phyloP scores from a whole-genome alignment of 1,140 invertebrate species.

The Ips typographus region DNA sequence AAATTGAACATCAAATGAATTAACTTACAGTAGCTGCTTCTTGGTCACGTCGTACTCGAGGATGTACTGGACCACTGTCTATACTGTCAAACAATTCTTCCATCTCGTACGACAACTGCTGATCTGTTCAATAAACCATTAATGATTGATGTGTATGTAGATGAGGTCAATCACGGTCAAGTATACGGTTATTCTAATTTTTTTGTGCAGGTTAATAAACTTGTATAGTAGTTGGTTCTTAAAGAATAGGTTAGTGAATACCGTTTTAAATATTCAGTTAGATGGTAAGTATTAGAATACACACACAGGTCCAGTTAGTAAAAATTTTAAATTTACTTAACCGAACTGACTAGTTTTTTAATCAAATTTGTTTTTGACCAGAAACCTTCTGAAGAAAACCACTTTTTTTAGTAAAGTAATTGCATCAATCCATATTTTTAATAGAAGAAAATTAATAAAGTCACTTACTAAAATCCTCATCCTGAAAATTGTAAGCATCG shows the following conservation, averaged over 20 bases:
- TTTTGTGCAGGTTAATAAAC: too few relatives aligned
- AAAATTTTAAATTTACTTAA: too few relatives aligned
- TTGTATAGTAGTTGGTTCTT: too few relatives aligned
- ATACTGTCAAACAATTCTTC: background rate
- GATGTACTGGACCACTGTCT: background rate
- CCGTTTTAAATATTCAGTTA: too few relatives aligned
- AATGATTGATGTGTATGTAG: background rate
- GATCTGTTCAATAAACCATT: background rate
- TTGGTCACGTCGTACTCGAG: conserved; percentile 35
- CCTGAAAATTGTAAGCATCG: background rate
- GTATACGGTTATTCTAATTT: too few relatives aligned
- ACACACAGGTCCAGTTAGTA: too few relatives aligned
- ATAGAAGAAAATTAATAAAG: background rate
- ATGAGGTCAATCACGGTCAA: too few relatives aligned
- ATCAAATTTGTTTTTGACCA: too few relatives aligned
- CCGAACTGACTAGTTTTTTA: too few relatives aligned
- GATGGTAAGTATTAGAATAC: too few relatives aligned
- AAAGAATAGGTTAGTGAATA: too few relatives aligned
- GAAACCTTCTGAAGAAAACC: background rate
- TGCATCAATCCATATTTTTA: background rate
- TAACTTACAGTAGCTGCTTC: conserved; percentile 35
- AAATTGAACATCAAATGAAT: background rate
- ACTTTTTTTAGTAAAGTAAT: background rate
- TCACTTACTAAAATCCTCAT: conserved; percentile 2
- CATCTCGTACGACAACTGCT: background rate